These are phyloP conservation scores for Neopipo cinnamomea DNA, from an alignment of 2,113 vertebrate species.

Conservation along the genomic window DNA sequence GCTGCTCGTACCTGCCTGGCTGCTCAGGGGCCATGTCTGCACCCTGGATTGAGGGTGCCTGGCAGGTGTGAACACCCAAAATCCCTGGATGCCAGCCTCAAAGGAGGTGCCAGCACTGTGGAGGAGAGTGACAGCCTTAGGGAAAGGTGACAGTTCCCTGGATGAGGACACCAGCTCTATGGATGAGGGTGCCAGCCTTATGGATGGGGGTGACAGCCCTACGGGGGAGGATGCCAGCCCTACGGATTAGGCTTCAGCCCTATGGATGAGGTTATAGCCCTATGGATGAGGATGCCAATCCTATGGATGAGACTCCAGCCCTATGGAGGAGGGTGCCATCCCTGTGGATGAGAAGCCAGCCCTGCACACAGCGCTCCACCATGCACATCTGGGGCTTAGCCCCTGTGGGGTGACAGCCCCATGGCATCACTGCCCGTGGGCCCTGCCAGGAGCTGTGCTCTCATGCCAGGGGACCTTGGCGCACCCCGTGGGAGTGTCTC, in stretches of 20 bases:
- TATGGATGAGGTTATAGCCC: background rate
- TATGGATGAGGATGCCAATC: no score
- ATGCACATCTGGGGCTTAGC: background rate
- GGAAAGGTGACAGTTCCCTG: background rate
- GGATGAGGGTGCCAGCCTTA: background rate
- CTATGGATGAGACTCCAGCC: background rate
- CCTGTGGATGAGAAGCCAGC: background rate
- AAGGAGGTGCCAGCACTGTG: background rate
- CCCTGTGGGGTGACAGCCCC: background rate
- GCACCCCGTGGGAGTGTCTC: accelerated
- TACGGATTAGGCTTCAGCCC: no score
- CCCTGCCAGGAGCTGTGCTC: background rate
- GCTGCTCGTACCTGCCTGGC: background rate
- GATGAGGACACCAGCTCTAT: background rate
- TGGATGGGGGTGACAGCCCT: background rate
- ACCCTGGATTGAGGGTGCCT: accelerated
- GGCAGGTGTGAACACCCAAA: background rate
- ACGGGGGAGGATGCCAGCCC: no score
- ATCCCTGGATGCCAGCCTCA: background rate
- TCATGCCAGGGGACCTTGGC: background rate
- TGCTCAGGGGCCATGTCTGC: background rate
- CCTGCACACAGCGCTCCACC: no score
- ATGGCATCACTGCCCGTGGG: background rate
- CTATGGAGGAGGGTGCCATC: background rate
- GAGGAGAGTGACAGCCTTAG: background rate